phyloP scores from a whole-genome alignment of 2,888 invertebrate species.

The Drosophila neonasuta region DNA sequence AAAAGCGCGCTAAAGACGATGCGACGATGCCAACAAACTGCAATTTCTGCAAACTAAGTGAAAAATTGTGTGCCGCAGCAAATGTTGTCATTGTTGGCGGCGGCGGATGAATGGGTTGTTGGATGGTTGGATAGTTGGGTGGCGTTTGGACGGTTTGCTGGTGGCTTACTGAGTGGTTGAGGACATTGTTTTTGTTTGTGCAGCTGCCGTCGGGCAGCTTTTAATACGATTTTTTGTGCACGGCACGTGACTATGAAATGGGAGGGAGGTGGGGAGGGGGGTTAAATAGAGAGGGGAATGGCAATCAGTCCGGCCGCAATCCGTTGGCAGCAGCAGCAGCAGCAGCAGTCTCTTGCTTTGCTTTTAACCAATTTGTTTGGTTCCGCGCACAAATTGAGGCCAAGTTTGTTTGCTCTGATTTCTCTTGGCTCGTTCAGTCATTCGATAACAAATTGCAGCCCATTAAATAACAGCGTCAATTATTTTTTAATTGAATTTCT shows the following conservation, averaged over 20 bases:
- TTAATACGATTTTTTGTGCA: slow-evolving; percentile 53
- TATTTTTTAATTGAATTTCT: slow-evolving; percentile 45
- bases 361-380: slow-evolving; percentile 47
- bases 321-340: slow-evolving; percentile 14
- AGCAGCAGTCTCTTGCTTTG: slow-evolving; percentile 23
- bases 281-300: slow-evolving; percentile 18
- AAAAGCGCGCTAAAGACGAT: slow-evolving; percentile 25
- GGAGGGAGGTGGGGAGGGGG: not conserved
- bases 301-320: slow-evolving; percentile 46
- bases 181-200: slow-evolving; percentile 53
- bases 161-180: slow-evolving; percentile 11
- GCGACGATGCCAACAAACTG: slow-evolving; percentile 35
- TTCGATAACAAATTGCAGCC: slow-evolving; percentile 50
- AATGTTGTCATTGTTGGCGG: slow-evolving; percentile 52
- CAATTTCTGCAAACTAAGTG: slow-evolving; percentile 57
- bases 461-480: slow-evolving; percentile 44
- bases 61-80: slow-evolving; percentile 56
- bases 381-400: slow-evolving; percentile 42
- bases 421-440: slow-evolving; percentile 26
- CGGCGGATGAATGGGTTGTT: slow-evolving; percentile 1
- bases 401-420: slow-evolving; percentile 54
- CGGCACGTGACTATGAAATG: slow-evolving; percentile 29
- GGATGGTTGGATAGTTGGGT: slow-evolving; percentile 7
- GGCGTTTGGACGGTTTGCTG: slow-evolving; percentile 16
- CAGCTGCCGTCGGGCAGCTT: slow-evolving; percentile 48